Conservation (phyloP, 2,797 vertebrate species). For the Pristis pectinata region DNA sequence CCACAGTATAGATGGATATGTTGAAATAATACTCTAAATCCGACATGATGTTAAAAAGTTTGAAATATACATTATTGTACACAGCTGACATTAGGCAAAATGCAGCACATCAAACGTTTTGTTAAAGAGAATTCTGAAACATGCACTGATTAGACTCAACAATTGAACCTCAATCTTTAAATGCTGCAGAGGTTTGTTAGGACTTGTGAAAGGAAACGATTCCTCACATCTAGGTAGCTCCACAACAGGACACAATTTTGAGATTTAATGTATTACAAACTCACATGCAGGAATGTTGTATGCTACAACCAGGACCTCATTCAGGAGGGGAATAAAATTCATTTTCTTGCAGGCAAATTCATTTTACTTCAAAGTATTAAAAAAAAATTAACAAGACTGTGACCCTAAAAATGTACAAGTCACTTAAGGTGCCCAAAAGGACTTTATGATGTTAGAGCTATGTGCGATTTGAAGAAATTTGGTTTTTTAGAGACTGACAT, state of each 20-base stretch:
- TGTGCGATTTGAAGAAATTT: slow-evolving; percentile 1
- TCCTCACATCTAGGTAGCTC: neutral
- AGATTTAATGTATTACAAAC: slow-evolving; percentile 34
- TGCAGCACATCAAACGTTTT: slow-evolving; percentile 29
- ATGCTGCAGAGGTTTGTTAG: neutral
- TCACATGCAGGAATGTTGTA: slow-evolving; percentile 37
- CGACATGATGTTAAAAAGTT: slow-evolving; percentile 16
- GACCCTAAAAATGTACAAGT: neutral
- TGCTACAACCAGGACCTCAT: slow-evolving; percentile 25
- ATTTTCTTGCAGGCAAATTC: slow-evolving; percentile 8
- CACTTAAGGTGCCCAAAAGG: neutral
- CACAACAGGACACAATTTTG: slow-evolving; percentile 18
- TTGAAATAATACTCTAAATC: neutral
- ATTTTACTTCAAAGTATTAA: neutral
- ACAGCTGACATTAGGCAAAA: neutral
- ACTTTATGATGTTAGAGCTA: neutral
- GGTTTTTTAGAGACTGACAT: neutral
- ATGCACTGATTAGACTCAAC: slow-evolving; percentile 27
- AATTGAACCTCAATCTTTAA: neutral
- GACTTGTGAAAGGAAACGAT: neutral
- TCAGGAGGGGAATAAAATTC: slow-evolving; percentile 11
- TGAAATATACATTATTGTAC: slow-evolving; percentile 23
- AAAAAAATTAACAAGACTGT: neutral
- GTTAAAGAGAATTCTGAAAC: slow-evolving; percentile 1
- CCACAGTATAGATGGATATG: no score